Evolutionary conservation across 2,888 invertebrate species (phyloP).

Genomic region (Graphium colonna): DNA sequence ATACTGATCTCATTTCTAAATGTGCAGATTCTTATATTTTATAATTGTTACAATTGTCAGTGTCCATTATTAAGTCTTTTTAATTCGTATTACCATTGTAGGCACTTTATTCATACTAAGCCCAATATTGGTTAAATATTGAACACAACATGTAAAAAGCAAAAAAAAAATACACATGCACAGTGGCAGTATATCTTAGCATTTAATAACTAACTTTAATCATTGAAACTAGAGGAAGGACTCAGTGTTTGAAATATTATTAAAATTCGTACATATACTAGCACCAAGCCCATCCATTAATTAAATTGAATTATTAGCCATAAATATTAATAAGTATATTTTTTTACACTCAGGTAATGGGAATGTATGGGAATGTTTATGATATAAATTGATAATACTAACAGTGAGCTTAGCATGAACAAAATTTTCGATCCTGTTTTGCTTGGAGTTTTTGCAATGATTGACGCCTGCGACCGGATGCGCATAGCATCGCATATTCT

Average conservation of each 20-base stretch:
- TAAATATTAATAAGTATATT: too few species aligned
- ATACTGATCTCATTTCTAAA: too few species aligned
- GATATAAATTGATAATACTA: conserved; percentile 11
- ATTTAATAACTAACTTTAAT: too few species aligned
- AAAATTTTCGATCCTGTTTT: conserved; percentile 60
- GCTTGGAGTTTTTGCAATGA: conserved; percentile 69
- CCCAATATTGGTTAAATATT: background rate
- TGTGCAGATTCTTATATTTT: too few species aligned
- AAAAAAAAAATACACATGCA: background rate
- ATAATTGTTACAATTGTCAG: too few species aligned
- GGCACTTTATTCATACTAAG: background rate
- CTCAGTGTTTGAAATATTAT: background rate
- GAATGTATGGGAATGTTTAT: background rate
- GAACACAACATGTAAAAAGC: background rate
- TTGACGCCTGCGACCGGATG: conserved; percentile 65
- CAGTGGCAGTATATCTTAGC: background rate
- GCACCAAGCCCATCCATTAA: conserved; percentile 4
- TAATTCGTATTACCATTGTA: background rate
- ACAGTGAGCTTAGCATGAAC: conserved; percentile 53
- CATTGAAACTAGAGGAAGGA: background rate
- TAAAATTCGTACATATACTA: conserved; percentile 2
- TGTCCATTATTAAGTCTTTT: background rate
- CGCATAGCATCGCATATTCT: conserved; percentile 82
- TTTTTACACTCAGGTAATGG: too few species aligned
- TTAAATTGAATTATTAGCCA: background rate